These are phyloP conservation scores for Chrosomus eos DNA, from an alignment of 2,797 vertebrate species.

Conservation along the genomic window DNA sequence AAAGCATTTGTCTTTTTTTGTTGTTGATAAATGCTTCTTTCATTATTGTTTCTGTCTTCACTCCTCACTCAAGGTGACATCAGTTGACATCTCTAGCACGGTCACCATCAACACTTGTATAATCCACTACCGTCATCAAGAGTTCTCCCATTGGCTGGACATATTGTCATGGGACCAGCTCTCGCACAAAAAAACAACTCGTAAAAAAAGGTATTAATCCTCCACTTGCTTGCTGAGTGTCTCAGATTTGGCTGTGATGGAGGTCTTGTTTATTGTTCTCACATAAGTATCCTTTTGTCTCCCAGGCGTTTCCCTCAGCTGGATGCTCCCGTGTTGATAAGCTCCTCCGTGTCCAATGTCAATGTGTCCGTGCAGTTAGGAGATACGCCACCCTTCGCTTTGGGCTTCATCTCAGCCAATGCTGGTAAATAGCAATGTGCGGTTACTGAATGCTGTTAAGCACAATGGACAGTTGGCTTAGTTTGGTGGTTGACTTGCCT, in stretches of 20 bases:
- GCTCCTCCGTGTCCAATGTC: slow-evolving; percentile 87
- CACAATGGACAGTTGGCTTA: background rate
- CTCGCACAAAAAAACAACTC: slow-evolving; percentile 70
- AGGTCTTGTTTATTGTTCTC: slow-evolving; percentile 16
- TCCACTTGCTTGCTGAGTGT: background rate
- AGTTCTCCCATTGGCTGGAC: slow-evolving; percentile 93
- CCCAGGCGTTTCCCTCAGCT: slow-evolving; percentile 86
- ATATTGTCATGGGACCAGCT: slow-evolving; percentile 85
- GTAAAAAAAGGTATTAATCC: slow-evolving; percentile 73
- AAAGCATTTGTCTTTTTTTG: background rate
- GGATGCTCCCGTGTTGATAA: slow-evolving; percentile 88
- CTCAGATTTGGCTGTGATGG: background rate
- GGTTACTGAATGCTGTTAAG: background rate
- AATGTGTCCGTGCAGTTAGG: slow-evolving; percentile 93
- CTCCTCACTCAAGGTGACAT: slow-evolving; percentile 81
- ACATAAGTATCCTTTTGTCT: slow-evolving; percentile 60
- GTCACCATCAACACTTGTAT: slow-evolving; percentile 92
- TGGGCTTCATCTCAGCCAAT: slow-evolving; percentile 90
- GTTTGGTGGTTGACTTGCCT: slow-evolving; percentile 28
- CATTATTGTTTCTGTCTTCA: slow-evolving; percentile 14
- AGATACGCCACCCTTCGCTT: slow-evolving; percentile 93
- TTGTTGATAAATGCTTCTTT: background rate
- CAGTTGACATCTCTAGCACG: slow-evolving; percentile 86
- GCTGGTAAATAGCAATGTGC: slow-evolving; percentile 77
- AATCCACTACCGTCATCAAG: slow-evolving; percentile 97